A percentile compares a stretch with the other conserved stretches of the same genome.
These are phyloP conservation scores for Dugesia japonica DNA, from an alignment of 2,888 invertebrate genomes.

Conservation along the genomic window DNA sequence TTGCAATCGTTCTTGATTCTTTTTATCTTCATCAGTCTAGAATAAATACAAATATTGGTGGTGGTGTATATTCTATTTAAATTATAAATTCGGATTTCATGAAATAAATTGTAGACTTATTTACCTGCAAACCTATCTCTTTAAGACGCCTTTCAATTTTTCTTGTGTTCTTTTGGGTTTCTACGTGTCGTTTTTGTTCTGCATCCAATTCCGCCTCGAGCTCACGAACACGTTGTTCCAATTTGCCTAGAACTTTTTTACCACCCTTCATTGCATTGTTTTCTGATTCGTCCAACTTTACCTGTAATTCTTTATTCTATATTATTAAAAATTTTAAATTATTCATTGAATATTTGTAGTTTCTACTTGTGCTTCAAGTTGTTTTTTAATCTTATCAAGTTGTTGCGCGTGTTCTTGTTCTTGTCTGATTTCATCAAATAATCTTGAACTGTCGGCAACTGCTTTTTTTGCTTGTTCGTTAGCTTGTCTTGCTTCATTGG, in stretches of 20 bases:
- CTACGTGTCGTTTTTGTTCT: slow-evolving; percentile 94
- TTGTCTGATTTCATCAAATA: slow-evolving; percentile 66
- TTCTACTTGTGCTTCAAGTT: slow-evolving; percentile 13
- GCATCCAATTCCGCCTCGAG: slow-evolving; percentile 70
- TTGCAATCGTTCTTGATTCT: slow-evolving; percentile 35
- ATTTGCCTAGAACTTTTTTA: slow-evolving; percentile 49
- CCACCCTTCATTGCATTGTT: slow-evolving; percentile 36
- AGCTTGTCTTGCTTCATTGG: slow-evolving; percentile 32
- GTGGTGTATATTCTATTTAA: too few relatives aligned
- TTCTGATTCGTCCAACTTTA: slow-evolving; percentile 36
- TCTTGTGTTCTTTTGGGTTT: slow-evolving; percentile 92
- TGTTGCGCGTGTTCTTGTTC: slow-evolving; percentile 56
- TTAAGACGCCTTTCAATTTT: slow-evolving; percentile 51
- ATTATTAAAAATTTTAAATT: neutral
- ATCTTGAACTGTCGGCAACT: slow-evolving; percentile 55
- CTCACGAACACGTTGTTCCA: slow-evolving; percentile 62
- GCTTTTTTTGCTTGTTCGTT: slow-evolving; percentile 75
- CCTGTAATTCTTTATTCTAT: slow-evolving; percentile 35
- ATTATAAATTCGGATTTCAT: too few relatives aligned
- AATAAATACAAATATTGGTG: too few relatives aligned
- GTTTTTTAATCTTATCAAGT: slow-evolving; percentile 30
- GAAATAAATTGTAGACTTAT: neutral
- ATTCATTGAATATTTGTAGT: neutral
- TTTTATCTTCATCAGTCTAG: slow-evolving; percentile 75
- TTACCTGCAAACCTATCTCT: slow-evolving; percentile 32